Percentiles rank a stretch among this genome's conserved stretches.
Conservation (phyloP, 2,888 invertebrate genomes). For the Drosophila neotestacea region DNA sequence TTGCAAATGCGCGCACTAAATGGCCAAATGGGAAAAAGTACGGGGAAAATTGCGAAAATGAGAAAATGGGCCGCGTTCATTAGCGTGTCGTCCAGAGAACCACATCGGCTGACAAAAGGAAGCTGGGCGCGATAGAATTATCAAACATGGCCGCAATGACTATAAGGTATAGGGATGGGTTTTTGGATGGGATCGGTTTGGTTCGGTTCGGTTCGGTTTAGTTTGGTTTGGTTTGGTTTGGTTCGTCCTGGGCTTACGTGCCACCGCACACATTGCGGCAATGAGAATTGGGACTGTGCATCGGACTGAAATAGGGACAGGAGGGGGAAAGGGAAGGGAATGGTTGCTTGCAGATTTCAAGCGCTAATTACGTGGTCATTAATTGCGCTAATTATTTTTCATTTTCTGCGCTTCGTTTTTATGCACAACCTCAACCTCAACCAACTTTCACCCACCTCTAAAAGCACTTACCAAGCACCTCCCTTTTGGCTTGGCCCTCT, state of each 20-base stretch:
- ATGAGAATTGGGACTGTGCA: constrained; percentile 3
- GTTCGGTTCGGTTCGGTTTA: background rate
- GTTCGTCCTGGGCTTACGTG: constrained; percentile 53
- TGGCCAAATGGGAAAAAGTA: constrained; percentile 27
- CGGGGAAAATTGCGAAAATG: constrained; percentile 3
- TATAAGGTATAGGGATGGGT: constrained; percentile 48
- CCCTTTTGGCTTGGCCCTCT: background rate
- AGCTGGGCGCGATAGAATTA: constrained; percentile 74
- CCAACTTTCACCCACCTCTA: background rate
- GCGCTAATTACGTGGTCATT: constrained; percentile 83
- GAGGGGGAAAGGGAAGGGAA: background rate
- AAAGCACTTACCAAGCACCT: background rate
- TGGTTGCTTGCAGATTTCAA: constrained; percentile 57
- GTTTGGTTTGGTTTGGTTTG: constrained; percentile 1
- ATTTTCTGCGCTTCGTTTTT: constrained; percentile 62
- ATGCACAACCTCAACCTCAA: constrained; percentile 29
- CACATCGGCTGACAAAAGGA: constrained; percentile 65
- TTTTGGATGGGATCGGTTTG: constrained; percentile 3
- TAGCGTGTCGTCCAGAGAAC: constrained; percentile 48
- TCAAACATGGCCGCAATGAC: constrained; percentile 73
- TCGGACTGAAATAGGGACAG: background rate
- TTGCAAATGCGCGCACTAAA: constrained; percentile 47
- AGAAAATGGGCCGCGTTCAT: constrained; percentile 56
- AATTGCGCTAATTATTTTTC: constrained; percentile 84
- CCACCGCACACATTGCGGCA: constrained; percentile 70